A percentile compares a stretch with the other conserved stretches of the same genome.
Evolutionary conservation across 2,797 vertebrate species (phyloP).

Genomic region (Merluccius polli): DNA sequence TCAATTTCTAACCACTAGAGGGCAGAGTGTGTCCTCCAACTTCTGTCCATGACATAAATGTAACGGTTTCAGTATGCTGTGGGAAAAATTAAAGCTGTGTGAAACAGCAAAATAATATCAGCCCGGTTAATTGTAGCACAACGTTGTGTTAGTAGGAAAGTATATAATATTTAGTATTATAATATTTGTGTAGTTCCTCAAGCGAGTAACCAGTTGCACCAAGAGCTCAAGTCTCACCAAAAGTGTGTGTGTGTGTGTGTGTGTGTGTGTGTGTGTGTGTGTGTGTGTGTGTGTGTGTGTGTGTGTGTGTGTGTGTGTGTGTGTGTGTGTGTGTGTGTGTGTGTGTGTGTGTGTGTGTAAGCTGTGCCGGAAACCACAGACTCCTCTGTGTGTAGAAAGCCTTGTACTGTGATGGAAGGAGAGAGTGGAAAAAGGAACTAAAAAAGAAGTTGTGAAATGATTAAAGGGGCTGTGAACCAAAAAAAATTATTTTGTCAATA

Average conservation of each 20-base stretch:
- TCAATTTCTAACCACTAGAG: too few relatives aligned
- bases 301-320: constrained; percentile 19
- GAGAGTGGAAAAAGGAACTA: constrained; percentile 16
- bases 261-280: constrained; percentile 11
- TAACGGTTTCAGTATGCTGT: too few relatives aligned
- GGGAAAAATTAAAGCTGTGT: too few relatives aligned
- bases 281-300: constrained; percentile 19
- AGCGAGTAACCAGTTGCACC: background rate
- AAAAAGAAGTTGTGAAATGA: constrained; percentile 30
- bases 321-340: constrained; percentile 20
- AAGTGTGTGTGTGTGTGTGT: constrained; percentile 4
- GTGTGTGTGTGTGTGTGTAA: constrained; percentile 18
- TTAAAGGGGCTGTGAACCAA: too few relatives aligned
- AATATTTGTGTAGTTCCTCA: background rate
- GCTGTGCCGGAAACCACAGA: constrained; percentile 70
- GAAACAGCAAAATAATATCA: too few relatives aligned
- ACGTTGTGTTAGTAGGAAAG: background rate
- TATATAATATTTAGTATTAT: background rate
- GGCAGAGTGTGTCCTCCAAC: too few relatives aligned
- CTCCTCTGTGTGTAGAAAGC: constrained; percentile 49
- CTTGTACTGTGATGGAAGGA: constrained; percentile 36
- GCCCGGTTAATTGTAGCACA: background rate
- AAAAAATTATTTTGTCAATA: too few relatives aligned
- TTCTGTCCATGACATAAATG: too few relatives aligned
- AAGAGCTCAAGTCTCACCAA: background rate